Evolutionary conservation across 2,113 vertebrate genomes (phyloP).

Genomic region (Ceyx margarethae): DNA sequence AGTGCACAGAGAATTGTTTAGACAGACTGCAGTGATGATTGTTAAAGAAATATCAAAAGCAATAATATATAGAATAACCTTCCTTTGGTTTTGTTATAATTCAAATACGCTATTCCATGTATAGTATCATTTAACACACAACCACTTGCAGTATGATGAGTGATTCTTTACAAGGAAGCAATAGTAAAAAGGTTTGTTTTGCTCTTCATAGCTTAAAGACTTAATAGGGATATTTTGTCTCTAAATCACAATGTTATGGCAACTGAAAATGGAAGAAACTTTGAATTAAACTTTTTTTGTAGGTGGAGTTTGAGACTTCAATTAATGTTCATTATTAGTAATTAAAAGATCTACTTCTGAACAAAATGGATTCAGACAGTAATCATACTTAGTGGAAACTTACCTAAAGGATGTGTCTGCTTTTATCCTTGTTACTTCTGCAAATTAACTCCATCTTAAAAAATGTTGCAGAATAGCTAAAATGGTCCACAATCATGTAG

Average conservation of each 20-base stretch:
- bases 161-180: conserved; percentile 14
- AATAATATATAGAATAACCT: conserved; percentile 65
- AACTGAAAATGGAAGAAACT: neutral
- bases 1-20: conserved; percentile 74
- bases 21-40: conserved; percentile 62
- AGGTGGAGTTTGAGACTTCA: neutral
- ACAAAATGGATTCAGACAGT: neutral
- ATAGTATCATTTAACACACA: conserved; percentile 15
- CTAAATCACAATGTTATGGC: neutral
- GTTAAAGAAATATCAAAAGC: conserved; percentile 66
- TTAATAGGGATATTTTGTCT: conserved; percentile 12
- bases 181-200: conserved; percentile 3
- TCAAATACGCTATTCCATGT: conserved; percentile 27
- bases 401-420: neutral
- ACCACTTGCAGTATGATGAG: neutral
- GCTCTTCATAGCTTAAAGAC: conserved; percentile 16
- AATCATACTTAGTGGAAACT: neutral
- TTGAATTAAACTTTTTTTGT: neutral
- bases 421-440: neutral
- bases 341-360: neutral
- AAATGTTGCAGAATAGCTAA: neutral
- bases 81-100: conserved; percentile 54
- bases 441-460: neutral
- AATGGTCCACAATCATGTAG: neutral
- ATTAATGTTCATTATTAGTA: neutral